Conservation (phyloP, 2,797 vertebrate species). For the Martes flavigula region DNA sequence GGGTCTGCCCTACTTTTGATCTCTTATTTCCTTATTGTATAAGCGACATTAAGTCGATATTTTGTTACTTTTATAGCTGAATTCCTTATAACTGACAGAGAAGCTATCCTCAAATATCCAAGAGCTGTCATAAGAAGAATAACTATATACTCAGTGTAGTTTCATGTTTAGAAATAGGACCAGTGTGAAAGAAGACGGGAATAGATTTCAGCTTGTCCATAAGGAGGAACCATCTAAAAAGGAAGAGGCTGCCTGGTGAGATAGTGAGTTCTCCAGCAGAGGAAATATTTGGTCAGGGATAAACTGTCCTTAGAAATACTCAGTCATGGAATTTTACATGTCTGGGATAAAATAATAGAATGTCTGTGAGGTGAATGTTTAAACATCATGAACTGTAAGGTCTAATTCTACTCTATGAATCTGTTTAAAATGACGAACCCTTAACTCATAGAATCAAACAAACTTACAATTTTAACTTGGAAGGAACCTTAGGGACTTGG, state of each 20-base stretch:
- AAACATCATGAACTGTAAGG: background rate
- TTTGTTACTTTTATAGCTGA: background rate
- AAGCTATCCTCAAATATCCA: background rate
- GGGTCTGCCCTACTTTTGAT: background rate
- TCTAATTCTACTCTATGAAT: background rate
- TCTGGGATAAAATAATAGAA: background rate
- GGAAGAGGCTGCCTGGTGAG: background rate
- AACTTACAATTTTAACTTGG: conserved; percentile 15
- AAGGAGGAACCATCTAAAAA: background rate
- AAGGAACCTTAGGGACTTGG: background rate
- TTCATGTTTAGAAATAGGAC: background rate
- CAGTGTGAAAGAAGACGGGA: background rate
- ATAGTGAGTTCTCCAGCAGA: background rate
- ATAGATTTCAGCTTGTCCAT: background rate
- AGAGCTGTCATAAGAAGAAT: background rate
- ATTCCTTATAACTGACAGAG: background rate
- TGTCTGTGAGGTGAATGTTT: background rate
- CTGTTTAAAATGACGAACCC: conserved; percentile 1
- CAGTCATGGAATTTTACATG: background rate
- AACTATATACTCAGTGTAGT: background rate
- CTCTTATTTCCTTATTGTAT: background rate
- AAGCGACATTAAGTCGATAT: background rate
- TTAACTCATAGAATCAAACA: background rate
- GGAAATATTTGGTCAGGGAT: background rate
- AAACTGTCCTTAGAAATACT: background rate